Base-by-base conservation (phyloP, 2,888 invertebrate species). In the Formica aserva region DNA sequence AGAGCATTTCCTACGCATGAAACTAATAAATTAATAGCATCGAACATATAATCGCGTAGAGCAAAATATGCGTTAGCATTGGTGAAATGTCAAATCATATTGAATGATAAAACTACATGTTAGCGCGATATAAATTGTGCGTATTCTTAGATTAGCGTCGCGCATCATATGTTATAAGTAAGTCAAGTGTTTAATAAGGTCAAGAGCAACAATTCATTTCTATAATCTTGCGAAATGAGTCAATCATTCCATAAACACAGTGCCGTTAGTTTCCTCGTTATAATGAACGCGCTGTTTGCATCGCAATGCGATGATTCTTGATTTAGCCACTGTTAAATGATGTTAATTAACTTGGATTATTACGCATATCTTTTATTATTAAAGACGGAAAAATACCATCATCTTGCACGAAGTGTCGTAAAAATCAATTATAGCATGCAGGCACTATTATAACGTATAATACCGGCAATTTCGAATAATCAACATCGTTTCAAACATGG, bases 241-340 rank as follows among this genome's bases (percentile, higher is more conserved):
- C 26, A 72, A 65, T 78, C 11, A 18, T 26, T 80, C 22, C 65
- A 55, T 38, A 15, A 74, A 81, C 83, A 88, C 88, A 87, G 90
- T 90, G 89, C 72, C 90, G 85, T 90, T 90, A 90, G 89, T 90
- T 52, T 89, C 83, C 66, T 82, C n/a, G 15, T 41, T 65, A 18
- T 57, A 60, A 41, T 15, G 38, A 22, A 66, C 9, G 65, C 65
- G 8, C 3, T 52, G 18, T 35, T 52, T 35, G 66, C 80, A 62
- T 88, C 83, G 74, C 78, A 78, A 81, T 81, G 74, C 55, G 74
- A 55, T 86, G 57, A 86, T 86, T 81, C 67, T 77, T 71, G 22
- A 52, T 83, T 78, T 81, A 71, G 60, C 29, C 41, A 35, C 26
- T 32, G n/a, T 77, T 18, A 32, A 62, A 45, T 65, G n/a, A 1